These are phyloP conservation scores for Leptinotarsa undecemlineata DNA, from an alignment of 1,140 invertebrate species.

Conservation along the genomic window DNA sequence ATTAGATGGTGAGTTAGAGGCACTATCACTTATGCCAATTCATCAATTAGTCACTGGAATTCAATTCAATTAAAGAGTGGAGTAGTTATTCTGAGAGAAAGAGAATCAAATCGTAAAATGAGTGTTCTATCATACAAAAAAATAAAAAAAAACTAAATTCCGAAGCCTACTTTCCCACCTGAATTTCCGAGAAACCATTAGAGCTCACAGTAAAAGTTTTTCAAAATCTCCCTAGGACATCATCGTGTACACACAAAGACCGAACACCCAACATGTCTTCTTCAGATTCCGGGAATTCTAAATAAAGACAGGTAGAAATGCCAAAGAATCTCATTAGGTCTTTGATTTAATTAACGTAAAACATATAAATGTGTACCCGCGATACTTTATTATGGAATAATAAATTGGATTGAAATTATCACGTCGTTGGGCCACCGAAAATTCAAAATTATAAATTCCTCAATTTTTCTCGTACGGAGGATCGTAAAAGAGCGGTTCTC, in stretches of 20 bases:
- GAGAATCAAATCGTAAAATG: too few species aligned
- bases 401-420: slow-evolving; percentile 42
- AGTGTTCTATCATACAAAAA: too few species aligned
- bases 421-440: slow-evolving; percentile 41
- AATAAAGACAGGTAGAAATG: slow-evolving; percentile 37
- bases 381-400: slow-evolving; percentile 22
- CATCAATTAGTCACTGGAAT: too few species aligned
- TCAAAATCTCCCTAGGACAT: slow-evolving; percentile 13
- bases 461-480: neutral
- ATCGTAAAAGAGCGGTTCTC: slow-evolving; percentile 22
- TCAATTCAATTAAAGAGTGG: too few species aligned
- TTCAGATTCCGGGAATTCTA: slow-evolving; percentile 38
- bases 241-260: slow-evolving; percentile 13
- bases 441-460: slow-evolving; percentile 36
- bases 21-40: too few species aligned
- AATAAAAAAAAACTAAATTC: too few species aligned
- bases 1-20: too few species aligned
- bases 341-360: slow-evolving; percentile 42
- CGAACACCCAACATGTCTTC: slow-evolving; percentile 32
- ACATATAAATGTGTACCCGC: slow-evolving; percentile 33
- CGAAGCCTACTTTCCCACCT: too few species aligned
- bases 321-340: slow-evolving; percentile 39
- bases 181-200: too few species aligned
- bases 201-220: neutral
- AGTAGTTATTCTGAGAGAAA: too few species aligned